A percentile compares a stretch with the other conserved stretches of the same genome.
Evolutionary conservation across 2,113 vertebrate species (phyloP).

Genomic region (Cheilinus undulatus): DNA sequence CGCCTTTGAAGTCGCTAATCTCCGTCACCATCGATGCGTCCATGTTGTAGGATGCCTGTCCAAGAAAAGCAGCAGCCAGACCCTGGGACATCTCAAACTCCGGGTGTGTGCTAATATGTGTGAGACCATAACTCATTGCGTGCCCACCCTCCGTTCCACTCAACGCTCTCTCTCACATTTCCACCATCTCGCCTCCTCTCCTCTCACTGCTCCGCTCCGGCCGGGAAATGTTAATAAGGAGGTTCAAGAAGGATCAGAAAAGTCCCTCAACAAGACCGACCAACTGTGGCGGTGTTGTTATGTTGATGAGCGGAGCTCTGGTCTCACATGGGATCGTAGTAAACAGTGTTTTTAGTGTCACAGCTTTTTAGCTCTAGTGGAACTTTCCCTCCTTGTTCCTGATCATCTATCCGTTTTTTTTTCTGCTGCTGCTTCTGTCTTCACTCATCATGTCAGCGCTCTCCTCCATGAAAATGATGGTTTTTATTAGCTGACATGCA

Average conservation of each 20-base stretch:
- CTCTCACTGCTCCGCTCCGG: conserved; percentile 11
- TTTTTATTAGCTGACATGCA: conserved; percentile 32
- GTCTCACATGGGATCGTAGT: conserved; percentile 4
- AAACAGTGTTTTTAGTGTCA: conserved; percentile 2
- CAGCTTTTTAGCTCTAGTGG: too few species aligned
- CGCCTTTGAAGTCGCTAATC: conserved; percentile 75
- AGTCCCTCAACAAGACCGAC: conserved; percentile 10
- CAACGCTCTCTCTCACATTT: conserved; percentile 20
- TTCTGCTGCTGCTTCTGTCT: conserved; percentile 1
- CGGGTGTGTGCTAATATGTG: conserved; percentile 52
- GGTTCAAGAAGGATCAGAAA: conserved; percentile 15
- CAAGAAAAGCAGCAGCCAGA: conserved; percentile 68
- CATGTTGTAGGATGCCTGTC: conserved; percentile 48
- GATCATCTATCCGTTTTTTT: neutral
- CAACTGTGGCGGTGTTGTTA: conserved; percentile 8
- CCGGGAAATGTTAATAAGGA: conserved; percentile 31
- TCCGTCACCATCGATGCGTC: conserved; percentile 61
- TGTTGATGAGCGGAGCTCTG: neutral
- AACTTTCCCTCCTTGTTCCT: neutral
- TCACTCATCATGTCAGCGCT: conserved; percentile 9
- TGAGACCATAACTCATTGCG: conserved; percentile 48
- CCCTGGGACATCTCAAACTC: conserved; percentile 43
- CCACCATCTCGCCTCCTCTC: conserved; percentile 28
- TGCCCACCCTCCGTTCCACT: conserved; percentile 23
- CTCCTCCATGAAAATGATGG: neutral